Evolutionary conservation across 2,113 vertebrate species (phyloP), one percentile per base, ranked within the genome.

Genomic region (Machaerirhynchus nigripectus): DNA sequence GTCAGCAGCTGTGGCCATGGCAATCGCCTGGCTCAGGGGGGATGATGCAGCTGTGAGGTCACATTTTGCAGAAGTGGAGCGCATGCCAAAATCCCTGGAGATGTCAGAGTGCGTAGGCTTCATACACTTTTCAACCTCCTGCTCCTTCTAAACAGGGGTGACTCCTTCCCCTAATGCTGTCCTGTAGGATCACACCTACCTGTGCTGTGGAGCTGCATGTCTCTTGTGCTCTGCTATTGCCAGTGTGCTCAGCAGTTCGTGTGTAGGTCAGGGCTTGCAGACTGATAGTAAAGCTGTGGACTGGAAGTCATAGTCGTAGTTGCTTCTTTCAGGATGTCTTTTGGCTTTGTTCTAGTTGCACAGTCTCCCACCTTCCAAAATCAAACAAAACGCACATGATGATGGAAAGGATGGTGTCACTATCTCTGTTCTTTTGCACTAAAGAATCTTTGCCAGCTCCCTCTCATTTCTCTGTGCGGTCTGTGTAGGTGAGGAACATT

Each of bases 41-140:
- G 99, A 99, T 1, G 99, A 99, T 4, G 90, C 93, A 0, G 95
- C 97, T 6, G 98, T 99, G 92, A 99, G 97, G 83, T 97, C 98
- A 16, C 98, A 98, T 64, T 98, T 99, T 61, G 86, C 98, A 1
- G 98, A 99, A 90, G 99, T 99, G 8, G 99, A 99, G 83, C 98
- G 99, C 44, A 97, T 99, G 98, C 99, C 99, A 2, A 98, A 98
- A 84, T 97, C 98, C n/a, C 97, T 99, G 64, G 99, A 99, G 97
- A 97, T 97, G 57, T 98, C 98, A 1, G 99, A 99, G 99, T 99
- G 60, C 97, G 99, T 98, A 95, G 65, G 26, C 93, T 44, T 80
- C 1, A 0, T 40, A 28, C 5, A 4, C 4, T 70, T 80, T 31
- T 19, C 42, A 70, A 73, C 52, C 59, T 31, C 30, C 30, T 20